Percentiles rank a stretch among this genome's conserved stretches.
Evolutionary conservation across 2,113 vertebrate species (phyloP).

Genomic region (Mellivora capensis): DNA sequence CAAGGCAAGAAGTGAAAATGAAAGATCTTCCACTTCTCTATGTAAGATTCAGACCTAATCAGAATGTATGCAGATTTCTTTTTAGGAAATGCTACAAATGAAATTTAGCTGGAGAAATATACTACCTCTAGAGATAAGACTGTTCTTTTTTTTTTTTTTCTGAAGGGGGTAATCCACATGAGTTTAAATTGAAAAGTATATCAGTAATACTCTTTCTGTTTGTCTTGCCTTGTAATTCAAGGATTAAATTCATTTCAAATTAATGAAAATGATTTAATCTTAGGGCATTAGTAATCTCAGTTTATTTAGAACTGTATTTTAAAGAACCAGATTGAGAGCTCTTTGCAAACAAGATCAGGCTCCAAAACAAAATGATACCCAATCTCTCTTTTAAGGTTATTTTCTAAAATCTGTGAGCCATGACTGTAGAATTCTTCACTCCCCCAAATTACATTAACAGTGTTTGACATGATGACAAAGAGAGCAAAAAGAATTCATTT

Average conservation of each 20-base stretch:
- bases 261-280: conserved; percentile 37
- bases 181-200: conserved; percentile 14
- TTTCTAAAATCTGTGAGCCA: conserved; percentile 45
- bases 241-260: conserved; percentile 57
- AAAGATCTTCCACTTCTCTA: neutral
- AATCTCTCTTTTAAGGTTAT: conserved; percentile 6
- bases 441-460: conserved; percentile 37
- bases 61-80: neutral
- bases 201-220: conserved; percentile 24
- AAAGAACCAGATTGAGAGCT: conserved; percentile 41
- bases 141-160: neutral
- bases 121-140: neutral
- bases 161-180: neutral
- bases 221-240: conserved; percentile 36
- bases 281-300: neutral
- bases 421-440: conserved; percentile 40
- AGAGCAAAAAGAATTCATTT: conserved; percentile 44
- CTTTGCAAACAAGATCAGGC: conserved; percentile 37
- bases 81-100: neutral
- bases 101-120: conserved; percentile 15
- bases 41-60: neutral
- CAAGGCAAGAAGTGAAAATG: conserved; percentile 35
- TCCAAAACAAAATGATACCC: conserved; percentile 32
- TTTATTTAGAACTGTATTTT: conserved; percentile 19
- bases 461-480: conserved; percentile 37